These are phyloP conservation scores for Agrypnia vestita DNA, from an alignment of 1,140 invertebrate species.

Conservation along the genomic window DNA sequence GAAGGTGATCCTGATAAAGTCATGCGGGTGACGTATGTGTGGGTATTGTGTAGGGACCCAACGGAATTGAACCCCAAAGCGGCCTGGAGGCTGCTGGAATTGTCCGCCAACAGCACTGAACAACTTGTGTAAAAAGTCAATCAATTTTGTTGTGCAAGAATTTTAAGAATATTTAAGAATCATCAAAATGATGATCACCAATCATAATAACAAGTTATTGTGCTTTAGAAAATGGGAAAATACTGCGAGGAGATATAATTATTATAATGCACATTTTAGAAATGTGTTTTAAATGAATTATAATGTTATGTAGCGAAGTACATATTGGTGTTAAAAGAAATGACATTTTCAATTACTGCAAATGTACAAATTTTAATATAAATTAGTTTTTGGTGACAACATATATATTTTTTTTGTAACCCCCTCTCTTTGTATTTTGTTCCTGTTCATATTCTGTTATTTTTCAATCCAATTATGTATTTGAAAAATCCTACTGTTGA, in stretches of 20 bases:
- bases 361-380: no score
- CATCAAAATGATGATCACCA: background rate
- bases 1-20: conserved; percentile 98
- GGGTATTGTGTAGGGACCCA: conserved; percentile 97
- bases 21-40: conserved; percentile 94
- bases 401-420: no score
- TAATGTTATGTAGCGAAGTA: no score
- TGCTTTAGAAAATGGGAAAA: background rate
- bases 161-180: conserved; percentile 12
- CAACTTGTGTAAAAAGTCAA: conserved; percentile 85
- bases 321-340: no score
- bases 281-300: background rate
- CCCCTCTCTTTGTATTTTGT: no score
- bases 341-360: no score
- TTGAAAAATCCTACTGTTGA: background rate
- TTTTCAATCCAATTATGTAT: no score
- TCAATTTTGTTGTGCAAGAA: conserved; percentile 58
- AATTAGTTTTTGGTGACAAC: no score
- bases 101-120: conserved; percentile 90
- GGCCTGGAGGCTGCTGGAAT: conserved; percentile 96
- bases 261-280: background rate
- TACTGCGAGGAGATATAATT: background rate
- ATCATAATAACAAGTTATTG: background rate
- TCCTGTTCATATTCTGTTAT: no score
- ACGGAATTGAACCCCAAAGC: conserved; percentile 94